These are phyloP conservation scores for Triplophysa siluroides DNA, from an alignment of 2,113 vertebrate species.

Conservation along the genomic window DNA sequence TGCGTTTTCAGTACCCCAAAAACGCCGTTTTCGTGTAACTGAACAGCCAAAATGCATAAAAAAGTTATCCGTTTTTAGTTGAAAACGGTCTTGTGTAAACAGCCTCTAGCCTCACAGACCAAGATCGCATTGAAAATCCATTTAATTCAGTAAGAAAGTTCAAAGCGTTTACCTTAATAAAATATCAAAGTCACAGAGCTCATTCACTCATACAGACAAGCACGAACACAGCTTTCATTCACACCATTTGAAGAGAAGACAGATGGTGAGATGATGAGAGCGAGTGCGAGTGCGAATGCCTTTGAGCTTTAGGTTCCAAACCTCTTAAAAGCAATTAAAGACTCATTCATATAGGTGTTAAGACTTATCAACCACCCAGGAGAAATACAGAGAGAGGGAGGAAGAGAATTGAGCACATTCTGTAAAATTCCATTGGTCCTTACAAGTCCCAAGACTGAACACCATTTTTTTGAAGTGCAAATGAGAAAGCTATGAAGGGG, in stretches of 20 bases:
- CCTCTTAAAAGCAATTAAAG: constrained; percentile 33
- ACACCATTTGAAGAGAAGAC: constrained; percentile 15
- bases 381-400: constrained; percentile 31
- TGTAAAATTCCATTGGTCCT: no score
- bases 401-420: neutral
- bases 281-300: neutral
- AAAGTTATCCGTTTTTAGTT: no score
- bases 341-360: neutral
- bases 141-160: neutral
- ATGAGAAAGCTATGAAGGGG: no score
- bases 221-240: neutral
- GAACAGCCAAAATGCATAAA: no score
- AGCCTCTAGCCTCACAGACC: neutral
- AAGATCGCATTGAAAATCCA: constrained; percentile 14
- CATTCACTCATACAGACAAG: neutral
- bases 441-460: no score
- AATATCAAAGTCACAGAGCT: neutral
- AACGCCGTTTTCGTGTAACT: no score
- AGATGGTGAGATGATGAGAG: constrained; percentile 14
- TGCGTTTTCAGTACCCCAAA: no score
- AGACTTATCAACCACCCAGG: neutral
- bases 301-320: constrained; percentile 22
- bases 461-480: no score
- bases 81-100: no score
- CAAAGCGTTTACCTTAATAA: no score